Conservation (phyloP, 2,113 vertebrate genomes). For the Ophthalmolycus amberensis region DNA sequence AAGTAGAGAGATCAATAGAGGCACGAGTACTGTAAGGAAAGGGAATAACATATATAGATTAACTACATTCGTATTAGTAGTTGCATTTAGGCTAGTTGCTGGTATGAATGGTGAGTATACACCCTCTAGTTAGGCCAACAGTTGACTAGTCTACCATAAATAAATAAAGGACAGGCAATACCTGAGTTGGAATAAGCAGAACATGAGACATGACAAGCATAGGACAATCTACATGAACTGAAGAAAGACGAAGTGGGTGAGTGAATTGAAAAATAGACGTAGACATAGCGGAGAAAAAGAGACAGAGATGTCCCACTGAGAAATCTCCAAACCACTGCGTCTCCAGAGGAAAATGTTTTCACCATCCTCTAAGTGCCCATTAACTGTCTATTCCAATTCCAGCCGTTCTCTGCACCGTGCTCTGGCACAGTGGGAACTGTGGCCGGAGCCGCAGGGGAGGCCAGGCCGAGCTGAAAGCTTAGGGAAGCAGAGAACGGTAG, state of each 20-base stretch:
- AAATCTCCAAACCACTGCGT: conserved; percentile 71
- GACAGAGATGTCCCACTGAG: conserved; percentile 53
- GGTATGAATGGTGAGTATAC: not conserved
- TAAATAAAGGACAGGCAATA: conserved; percentile 15
- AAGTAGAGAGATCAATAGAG: conserved; percentile 7
- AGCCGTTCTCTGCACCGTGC: conserved; percentile 57
- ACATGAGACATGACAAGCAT: conserved; percentile 20
- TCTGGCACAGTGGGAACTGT: conserved; percentile 68
- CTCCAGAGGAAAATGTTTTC: conserved; percentile 81
- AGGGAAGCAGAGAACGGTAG: conserved; percentile 28
- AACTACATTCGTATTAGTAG: not conserved
- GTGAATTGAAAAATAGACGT: conserved; percentile 50
- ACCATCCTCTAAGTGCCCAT: conserved; percentile 81
- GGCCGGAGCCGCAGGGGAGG: conserved; percentile 68
- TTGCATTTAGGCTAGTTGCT: conserved; percentile 2
- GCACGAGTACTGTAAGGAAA: not conserved
- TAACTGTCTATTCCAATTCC: conserved; percentile 81
- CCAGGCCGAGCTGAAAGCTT: conserved; percentile 41
- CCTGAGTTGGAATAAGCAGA: conserved; percentile 13
- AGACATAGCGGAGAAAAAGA: conserved; percentile 37
- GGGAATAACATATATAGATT: not conserved
- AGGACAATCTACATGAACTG: conserved; percentile 28
- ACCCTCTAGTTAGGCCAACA: conserved; percentile 9
- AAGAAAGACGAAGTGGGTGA: conserved; percentile 36
- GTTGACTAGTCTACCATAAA: not conserved